Evolutionary conservation across 2,888 invertebrate genomes (phyloP), one percentile per base, ranked within the genome.

Genomic region (Pandemis corylana): DNA sequence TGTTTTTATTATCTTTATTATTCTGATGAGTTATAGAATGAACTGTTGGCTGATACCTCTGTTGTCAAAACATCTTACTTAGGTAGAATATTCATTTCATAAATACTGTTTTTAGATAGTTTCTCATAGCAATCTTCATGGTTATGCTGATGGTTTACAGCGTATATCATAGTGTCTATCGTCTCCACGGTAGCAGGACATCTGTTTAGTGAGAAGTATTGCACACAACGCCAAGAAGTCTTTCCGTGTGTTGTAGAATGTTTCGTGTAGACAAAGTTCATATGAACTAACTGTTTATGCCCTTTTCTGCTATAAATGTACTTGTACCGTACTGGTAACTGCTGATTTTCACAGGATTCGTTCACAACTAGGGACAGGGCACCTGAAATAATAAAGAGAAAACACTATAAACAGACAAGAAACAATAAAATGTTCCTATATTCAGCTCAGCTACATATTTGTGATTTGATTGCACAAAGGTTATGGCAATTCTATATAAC

Each of bases 301-400:
- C 95, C 95, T 80, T 95, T 95, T 74, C 95, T 90, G 82, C 95
- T 95, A 83, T 92, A 95, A 81, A 95, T 95, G 80, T 95, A 95
- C 78, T 91, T 94, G 84, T 94, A 95, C 56, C 93, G 88, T 36
- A 85, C 87, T 12, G 95, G 94, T 65, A 94, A 82, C 71, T 88
- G 85, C 53, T 89, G 89, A 77, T 83, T 89, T 75, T 93, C 93
- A 76, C 86, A 88, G 9, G 89, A 83, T 78, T 90, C 93, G 77
- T 92, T 94, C 81, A 93, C 84, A 28, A 94, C 94, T 78, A 94
- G 82, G 0, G 94, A 94, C 42, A 94, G 86, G 72, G 94, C 94
- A 87, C 92, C 94, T 94, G 93, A 1, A 92, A 90, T 63, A 74
- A 77, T 83, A 80, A 77, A 79, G 76, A 59, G 5, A 46, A n/a